phyloP scores from a whole-genome alignment of 2,888 invertebrate genomes.

The Tridacna crocea region DNA sequence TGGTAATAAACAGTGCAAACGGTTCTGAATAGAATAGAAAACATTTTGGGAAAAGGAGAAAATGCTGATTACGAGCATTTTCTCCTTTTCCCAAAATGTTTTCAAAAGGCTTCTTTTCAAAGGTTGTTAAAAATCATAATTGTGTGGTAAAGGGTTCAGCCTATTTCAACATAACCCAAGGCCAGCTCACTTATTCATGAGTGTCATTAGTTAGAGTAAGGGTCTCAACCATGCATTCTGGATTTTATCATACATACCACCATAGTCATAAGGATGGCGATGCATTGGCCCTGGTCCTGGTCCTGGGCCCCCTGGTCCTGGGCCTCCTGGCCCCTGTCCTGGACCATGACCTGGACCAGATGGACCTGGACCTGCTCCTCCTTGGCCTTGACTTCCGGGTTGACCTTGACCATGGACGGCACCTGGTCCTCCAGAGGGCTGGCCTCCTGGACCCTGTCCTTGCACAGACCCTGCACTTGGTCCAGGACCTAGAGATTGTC shows the following conservation, averaged over 20 bases:
- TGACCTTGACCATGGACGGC: not conserved
- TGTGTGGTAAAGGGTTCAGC: no score
- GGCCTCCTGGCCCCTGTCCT: constrained; percentile 21
- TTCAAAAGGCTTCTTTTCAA: no score
- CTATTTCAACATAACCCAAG: no score
- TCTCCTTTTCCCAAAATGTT: no score
- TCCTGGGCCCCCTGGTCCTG: constrained; percentile 22
- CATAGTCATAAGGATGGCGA: constrained; percentile 57
- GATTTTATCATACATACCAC: constrained; percentile 28
- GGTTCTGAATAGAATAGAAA: no score
- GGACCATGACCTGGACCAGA: not conserved
- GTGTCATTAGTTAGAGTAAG: no score
- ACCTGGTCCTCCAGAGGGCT: not conserved
- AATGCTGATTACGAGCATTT: no score
- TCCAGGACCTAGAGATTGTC: constrained; percentile 48
- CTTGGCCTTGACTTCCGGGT: not conserved
- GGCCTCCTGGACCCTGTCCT: not conserved
- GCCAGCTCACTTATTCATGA: no score
- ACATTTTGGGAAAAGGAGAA: no score
- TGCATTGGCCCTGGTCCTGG: constrained; percentile 25
- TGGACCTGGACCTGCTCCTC: not conserved
- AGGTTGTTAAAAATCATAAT: no score
- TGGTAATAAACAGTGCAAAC: no score
- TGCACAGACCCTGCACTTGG: constrained; percentile 12
- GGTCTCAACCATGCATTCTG: no score